phyloP scores from a whole-genome alignment of 2,888 invertebrate genomes.

The Adela reaumurella region DNA sequence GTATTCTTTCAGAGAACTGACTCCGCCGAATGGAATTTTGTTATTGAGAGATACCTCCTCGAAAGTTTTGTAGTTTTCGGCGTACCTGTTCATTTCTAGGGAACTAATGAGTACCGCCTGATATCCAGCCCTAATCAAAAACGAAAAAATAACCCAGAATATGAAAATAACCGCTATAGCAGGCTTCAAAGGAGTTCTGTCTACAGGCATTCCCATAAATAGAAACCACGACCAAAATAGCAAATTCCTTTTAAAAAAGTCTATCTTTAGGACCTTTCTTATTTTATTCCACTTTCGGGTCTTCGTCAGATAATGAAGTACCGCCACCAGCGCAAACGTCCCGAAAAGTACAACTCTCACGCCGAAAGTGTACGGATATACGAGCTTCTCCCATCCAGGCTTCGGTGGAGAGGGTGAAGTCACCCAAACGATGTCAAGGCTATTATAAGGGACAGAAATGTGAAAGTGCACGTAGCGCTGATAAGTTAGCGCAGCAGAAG shows the following conservation, averaged over 20 bases:
- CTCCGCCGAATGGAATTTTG: conserved; percentile 23
- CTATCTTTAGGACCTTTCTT: conserved; percentile 16
- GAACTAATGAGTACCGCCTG: conserved; percentile 25
- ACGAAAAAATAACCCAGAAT: conserved; percentile 28
- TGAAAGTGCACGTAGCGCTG: conserved; percentile 27
- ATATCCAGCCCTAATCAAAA: conserved; percentile 26
- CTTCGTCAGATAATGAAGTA: conserved; percentile 17
- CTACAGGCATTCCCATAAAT: conserved; percentile 26
- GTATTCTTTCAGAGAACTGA: conserved; percentile 20
- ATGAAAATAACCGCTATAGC: conserved; percentile 19
- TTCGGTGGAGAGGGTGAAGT: conserved; percentile 20
- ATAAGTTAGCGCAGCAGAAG: conserved; percentile 22
- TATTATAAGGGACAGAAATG: conserved; percentile 20
- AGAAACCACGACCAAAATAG: conserved; percentile 28
- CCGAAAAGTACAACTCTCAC: conserved; percentile 24
- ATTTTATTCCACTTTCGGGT: conserved; percentile 11
- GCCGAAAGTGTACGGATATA: conserved; percentile 22
- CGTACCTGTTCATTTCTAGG: conserved; percentile 20
- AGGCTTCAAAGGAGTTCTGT: conserved; percentile 18
- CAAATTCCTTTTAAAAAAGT: conserved; percentile 20
- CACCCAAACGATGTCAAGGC: conserved; percentile 24
- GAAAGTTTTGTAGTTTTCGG: conserved; percentile 17
- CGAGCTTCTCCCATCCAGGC: conserved; percentile 27
- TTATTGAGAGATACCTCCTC: conserved; percentile 18
- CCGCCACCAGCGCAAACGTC: conserved; percentile 19